Evolutionary conservation across 2,797 vertebrate species (phyloP).

Genomic region (Tarsius wallacei): DNA sequence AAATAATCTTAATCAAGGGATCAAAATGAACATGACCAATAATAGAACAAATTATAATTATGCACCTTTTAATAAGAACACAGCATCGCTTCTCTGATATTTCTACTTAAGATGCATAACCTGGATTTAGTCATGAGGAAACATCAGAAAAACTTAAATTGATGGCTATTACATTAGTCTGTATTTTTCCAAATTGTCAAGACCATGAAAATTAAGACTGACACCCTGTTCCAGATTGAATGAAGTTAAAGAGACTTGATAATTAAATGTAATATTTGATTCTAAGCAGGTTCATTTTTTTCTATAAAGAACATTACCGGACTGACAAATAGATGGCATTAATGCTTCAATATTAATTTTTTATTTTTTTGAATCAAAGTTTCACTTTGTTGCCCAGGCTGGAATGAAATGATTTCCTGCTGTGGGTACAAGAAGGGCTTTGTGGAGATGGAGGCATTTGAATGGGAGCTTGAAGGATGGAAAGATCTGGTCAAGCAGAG

Average conservation of each 20-base stretch:
- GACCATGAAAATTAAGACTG: background rate
- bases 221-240: background rate
- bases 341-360: conserved; percentile 29
- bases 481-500: background rate
- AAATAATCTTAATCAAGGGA: background rate
- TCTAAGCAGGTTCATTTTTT: background rate
- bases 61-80: background rate
- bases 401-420: background rate
- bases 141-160: background rate
- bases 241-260: conserved; percentile 16
- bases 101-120: background rate
- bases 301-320: background rate
- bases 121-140: background rate
- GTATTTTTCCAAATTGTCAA: background rate
- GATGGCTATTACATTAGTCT: background rate
- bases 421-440: background rate
- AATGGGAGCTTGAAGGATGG: background rate
- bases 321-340: background rate
- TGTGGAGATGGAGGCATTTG: background rate
- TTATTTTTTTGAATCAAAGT: too few species aligned
- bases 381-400: too few species aligned
- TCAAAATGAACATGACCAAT: background rate
- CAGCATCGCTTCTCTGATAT: background rate
- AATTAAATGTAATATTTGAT: background rate
- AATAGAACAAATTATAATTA: background rate